phyloP scores from a whole-genome alignment of 1,140 invertebrate genomes.

The Lordiphosa clarofinis region DNA sequence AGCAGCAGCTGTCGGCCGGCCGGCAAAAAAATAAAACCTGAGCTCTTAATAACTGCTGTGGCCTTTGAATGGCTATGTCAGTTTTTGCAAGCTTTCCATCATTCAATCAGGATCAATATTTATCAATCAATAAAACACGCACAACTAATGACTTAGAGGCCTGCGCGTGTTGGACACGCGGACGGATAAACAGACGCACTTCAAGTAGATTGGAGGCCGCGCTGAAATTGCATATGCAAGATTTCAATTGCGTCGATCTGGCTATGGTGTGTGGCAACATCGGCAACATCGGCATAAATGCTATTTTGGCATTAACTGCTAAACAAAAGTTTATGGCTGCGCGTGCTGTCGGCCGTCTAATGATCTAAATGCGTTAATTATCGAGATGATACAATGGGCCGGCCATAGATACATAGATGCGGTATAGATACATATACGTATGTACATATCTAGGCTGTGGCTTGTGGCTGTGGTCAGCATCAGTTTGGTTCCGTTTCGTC shows the following conservation, averaged over 20 bases:
- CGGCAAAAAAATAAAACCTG: conserved; percentile 57
- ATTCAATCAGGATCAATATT: conserved; percentile 77
- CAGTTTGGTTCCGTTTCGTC: conserved; percentile 20
- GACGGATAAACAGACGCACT: conserved; percentile 43
- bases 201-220: conserved; percentile 2
- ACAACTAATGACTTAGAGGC: conserved; percentile 47
- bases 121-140: conserved; percentile 56
- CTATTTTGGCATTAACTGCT: conserved; percentile 45
- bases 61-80: conserved; percentile 33
- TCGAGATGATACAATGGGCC: conserved; percentile 39
- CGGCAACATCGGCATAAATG: neutral
- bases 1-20: conserved; percentile 63
- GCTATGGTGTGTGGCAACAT: conserved; percentile 15
- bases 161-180: conserved; percentile 59
- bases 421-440: conserved; percentile 10
- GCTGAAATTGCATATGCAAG: conserved; percentile 15
- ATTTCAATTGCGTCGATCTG: conserved; percentile 1
- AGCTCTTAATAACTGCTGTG: conserved; percentile 54
- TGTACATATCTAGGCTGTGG: conserved; percentile 14
- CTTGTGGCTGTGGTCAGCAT: conserved; percentile 42
- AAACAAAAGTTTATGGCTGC: conserved; percentile 52
- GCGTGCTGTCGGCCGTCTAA: conserved; percentile 45
- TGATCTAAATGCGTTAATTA: conserved; percentile 66
- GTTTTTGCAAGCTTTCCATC: conserved; percentile 68
- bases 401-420: conserved; percentile 12